Conservation (phyloP, 2,113 vertebrate species). For the Ictalurus punctatus region DNA sequence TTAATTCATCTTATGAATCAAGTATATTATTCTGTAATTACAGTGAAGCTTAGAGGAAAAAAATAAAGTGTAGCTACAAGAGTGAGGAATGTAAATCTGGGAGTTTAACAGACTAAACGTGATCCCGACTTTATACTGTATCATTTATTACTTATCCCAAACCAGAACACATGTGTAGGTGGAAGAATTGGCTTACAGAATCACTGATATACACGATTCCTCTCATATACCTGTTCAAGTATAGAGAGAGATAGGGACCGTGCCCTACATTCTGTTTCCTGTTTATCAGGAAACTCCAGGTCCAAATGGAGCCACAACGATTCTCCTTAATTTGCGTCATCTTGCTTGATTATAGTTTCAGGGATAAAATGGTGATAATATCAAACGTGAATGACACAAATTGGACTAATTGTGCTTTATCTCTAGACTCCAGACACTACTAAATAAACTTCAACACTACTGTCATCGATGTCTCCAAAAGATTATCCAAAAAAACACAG, state of each 20-base stretch:
- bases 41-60: not conserved
- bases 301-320: not conserved
- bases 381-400: not conserved
- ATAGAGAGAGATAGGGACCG: not conserved
- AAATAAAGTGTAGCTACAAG: not conserved
- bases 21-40: not conserved
- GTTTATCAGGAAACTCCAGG: constrained; percentile 20
- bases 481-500: not conserved
- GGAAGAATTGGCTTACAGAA: not conserved
- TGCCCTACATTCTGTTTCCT: constrained; percentile 23
- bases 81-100: not conserved
- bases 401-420: not conserved
- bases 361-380: not conserved
- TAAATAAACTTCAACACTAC: not conserved
- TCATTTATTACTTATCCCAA: not conserved
- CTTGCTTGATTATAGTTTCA: not conserved
- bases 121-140: not conserved
- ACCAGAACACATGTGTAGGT: not conserved
- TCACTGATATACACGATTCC: not conserved
- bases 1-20: not conserved
- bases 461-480: not conserved
- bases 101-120: not conserved
- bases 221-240: not conserved
- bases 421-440: not conserved
- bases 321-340: not conserved